Evolutionary conservation across 1,140 invertebrate species (phyloP).

Genomic region (Ips nitidus): DNA sequence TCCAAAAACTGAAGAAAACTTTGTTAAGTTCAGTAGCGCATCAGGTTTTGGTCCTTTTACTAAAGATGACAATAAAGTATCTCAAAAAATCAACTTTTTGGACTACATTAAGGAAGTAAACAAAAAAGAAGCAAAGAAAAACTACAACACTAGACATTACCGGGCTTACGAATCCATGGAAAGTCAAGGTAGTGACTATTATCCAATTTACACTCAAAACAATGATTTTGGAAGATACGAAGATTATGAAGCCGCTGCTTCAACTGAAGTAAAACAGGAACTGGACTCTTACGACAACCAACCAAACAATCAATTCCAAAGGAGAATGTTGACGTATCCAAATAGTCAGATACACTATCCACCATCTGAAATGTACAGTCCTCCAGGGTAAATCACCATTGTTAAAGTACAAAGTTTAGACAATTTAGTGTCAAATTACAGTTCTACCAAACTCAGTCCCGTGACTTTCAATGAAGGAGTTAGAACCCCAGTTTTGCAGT

Average conservation of each 20-base stretch:
- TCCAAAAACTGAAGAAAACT: constrained; percentile 50
- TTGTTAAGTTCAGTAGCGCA: constrained; percentile 43
- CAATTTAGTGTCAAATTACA: constrained; percentile 10
- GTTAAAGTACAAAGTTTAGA: neutral
- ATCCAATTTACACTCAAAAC: neutral
- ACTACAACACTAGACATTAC: constrained; percentile 58
- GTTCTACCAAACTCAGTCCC: constrained; percentile 52
- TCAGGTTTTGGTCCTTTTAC: constrained; percentile 59
- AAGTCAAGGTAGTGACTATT: constrained; percentile 9
- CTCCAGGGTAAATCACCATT: constrained; percentile 20
- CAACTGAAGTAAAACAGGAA: neutral
- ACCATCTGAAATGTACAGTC: constrained; percentile 28
- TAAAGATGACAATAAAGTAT: constrained; percentile 59
- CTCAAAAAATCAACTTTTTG: constrained; percentile 59
- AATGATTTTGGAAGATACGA: neutral
- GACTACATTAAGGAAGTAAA: constrained; percentile 68
- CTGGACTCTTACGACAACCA: constrained; percentile 1
- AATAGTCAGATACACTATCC: constrained; percentile 49
- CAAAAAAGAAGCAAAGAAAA: constrained; percentile 60
- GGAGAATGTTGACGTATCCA: constrained; percentile 68
- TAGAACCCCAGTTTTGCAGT: constrained; percentile 71
- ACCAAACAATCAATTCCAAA: constrained; percentile 60
- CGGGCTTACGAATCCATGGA: constrained; percentile 48
- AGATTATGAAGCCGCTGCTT: neutral
- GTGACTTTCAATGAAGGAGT: constrained; percentile 67